Evolutionary conservation across 2,888 invertebrate species (phyloP), one percentile per base, ranked within the genome.

Genomic region (Sinhomidia bicolor): DNA sequence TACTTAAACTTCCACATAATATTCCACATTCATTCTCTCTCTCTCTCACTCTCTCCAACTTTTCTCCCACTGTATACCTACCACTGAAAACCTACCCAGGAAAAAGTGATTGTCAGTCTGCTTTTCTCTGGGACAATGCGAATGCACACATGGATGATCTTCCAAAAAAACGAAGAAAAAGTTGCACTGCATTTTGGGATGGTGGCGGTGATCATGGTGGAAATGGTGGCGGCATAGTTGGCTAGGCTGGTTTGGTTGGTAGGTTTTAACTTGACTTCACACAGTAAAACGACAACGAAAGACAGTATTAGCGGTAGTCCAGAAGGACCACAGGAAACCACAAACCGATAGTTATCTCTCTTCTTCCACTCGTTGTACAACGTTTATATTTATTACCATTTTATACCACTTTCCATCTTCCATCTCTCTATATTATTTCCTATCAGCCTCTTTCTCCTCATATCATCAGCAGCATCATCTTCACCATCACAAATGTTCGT

Each of bases 291-390:
- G n/a, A n/a, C 74, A 12, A 68, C 44, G 36, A 36, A 7, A n/a
- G n/a, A n/a, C n/a, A 71, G 23, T 44, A 44, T 71, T 71, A 44
- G 74, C 47, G 74, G 74, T 74, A 47, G 29, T 47, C 74, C 44
- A 85, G 41, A 60, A 76, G 74, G 79, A 23, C 54, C 68, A 85
- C 32, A 36, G 68, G 12, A 85, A 85, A 79, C 85, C 85, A 60
- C 85, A 85, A 79, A 85, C 79, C 57, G 79, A 23, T 68, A 29
- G 85, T 65, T 84, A 23, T 65, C 65, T 81, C 29, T 81, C 65
- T 20, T 74, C 29, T 23, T 60, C 23, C 20, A 36, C 60, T 47
- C 7, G 7, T 26, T n/a, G 6, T 36, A 81, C 1, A 26, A 68
- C 65, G n/a, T 14, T 68, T 74, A 47, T 26, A 44, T 44, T 26